Evolutionary conservation across 2,113 vertebrate species (phyloP).

Genomic region (Dolichallabes microphthalmus): DNA sequence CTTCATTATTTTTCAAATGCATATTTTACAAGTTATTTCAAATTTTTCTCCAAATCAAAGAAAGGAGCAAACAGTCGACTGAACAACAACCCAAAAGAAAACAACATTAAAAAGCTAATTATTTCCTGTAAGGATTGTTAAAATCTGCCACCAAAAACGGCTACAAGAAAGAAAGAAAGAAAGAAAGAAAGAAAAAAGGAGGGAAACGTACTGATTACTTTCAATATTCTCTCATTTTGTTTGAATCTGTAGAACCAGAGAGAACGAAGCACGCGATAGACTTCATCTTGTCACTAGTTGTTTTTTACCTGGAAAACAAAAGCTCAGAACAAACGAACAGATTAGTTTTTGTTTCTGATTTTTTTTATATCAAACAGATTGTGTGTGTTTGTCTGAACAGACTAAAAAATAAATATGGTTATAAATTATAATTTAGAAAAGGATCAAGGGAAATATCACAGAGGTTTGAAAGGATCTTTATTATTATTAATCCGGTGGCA

Average conservation of each 20-base stretch:
- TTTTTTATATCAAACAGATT: background rate
- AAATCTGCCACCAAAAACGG: no score
- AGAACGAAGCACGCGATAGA: background rate
- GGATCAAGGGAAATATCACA: background rate
- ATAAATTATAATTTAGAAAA: background rate
- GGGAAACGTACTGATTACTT: background rate
- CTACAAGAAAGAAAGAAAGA: no score
- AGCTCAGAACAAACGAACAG: background rate
- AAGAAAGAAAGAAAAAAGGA: no score
- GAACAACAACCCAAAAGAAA: background rate
- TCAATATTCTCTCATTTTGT: background rate
- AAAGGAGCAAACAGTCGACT: background rate
- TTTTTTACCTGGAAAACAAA: background rate
- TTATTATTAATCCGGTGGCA: slow-evolving; percentile 39
- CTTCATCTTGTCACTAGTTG: background rate
- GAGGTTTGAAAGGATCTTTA: slow-evolving; percentile 24
- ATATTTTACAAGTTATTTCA: background rate
- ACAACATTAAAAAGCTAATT: background rate
- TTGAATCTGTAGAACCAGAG: background rate
- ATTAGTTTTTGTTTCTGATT: background rate
- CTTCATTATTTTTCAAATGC: background rate
- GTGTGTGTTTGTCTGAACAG: background rate
- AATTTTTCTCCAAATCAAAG: background rate
- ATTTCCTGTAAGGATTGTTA: background rate
- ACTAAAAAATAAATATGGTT: background rate